Percentiles rank a stretch among this genome's conserved stretches.
Conservation (phyloP, 2,888 invertebrate species). For the Eulithis testata region DNA sequence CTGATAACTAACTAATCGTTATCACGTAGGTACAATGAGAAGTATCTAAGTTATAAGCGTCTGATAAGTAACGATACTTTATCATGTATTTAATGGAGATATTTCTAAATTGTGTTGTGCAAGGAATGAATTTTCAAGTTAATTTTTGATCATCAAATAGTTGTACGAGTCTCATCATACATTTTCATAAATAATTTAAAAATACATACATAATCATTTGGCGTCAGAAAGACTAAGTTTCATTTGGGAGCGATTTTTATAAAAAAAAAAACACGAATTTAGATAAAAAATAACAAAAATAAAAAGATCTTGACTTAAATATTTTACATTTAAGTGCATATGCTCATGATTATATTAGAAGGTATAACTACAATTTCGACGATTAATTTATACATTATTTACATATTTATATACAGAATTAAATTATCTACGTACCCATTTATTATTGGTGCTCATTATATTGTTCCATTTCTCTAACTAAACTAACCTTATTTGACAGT, state of each 20-base stretch:
- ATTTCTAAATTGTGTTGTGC: too few relatives aligned
- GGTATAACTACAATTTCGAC: constrained; percentile 63
- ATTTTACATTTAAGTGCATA: constrained; percentile 32
- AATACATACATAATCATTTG: constrained; percentile 55
- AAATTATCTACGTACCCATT: background rate
- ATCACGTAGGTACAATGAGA: too few relatives aligned
- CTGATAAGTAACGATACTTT: too few relatives aligned
- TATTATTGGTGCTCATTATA: background rate
- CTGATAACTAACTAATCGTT: too few relatives aligned
- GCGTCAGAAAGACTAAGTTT: constrained; percentile 61
- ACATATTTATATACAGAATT: constrained; percentile 62
- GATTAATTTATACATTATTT: constrained; percentile 68
- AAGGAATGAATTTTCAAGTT: too few relatives aligned
- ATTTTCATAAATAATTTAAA: constrained; percentile 51
- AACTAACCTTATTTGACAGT: too few relatives aligned
- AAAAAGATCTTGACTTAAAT: constrained; percentile 60
- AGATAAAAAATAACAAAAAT: constrained; percentile 62
- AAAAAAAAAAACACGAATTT: constrained; percentile 46
- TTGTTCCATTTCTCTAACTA: too few relatives aligned
- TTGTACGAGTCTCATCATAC: constrained; percentile 16
- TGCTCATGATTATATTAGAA: constrained; percentile 49
- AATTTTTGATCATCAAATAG: too few relatives aligned
- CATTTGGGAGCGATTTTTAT: constrained; percentile 62
- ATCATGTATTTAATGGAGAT: too few relatives aligned
- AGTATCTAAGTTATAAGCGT: too few relatives aligned